Evolutionary conservation across 2,888 invertebrate genomes (phyloP).

Genomic region (Tinea pellionella): DNA sequence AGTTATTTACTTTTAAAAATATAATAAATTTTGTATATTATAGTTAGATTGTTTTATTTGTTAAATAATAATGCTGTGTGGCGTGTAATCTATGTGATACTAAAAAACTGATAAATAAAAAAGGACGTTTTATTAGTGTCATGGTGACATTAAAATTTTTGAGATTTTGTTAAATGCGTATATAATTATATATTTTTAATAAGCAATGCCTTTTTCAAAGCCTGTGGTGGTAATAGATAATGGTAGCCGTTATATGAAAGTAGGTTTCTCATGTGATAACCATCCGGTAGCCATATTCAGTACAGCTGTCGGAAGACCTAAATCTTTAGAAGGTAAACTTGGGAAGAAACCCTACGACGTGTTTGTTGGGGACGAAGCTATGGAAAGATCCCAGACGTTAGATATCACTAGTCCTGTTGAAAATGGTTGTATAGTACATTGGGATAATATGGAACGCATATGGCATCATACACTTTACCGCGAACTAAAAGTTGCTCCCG

Average conservation of each 20-base stretch:
- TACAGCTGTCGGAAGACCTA: conserved; percentile 45
- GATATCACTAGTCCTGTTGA: conserved; percentile 35
- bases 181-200: neutral
- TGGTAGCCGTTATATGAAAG: conserved; percentile 45
- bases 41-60: too few relatives aligned
- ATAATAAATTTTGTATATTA: too few relatives aligned
- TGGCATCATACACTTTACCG: conserved; percentile 49
- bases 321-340: conserved; percentile 33
- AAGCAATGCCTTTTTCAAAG: conserved; percentile 40
- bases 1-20: too few relatives aligned
- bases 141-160: too few relatives aligned
- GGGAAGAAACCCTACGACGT: conserved; percentile 45
- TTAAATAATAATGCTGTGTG: too few relatives aligned
- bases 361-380: conserved; percentile 39
- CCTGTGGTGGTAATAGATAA: conserved; percentile 50
- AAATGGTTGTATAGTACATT: conserved; percentile 39
- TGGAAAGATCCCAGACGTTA: conserved; percentile 27
- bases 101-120: too few relatives aligned
- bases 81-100: too few relatives aligned
- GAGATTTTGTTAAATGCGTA: neutral
- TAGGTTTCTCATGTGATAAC: conserved; percentile 55
- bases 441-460: conserved; percentile 56
- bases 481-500: conserved; percentile 50
- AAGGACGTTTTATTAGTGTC: too few relatives aligned
- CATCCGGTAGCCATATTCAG: conserved; percentile 52